Conservation (phyloP, 2,888 invertebrate species). For the Drosophila borealis region DNA sequence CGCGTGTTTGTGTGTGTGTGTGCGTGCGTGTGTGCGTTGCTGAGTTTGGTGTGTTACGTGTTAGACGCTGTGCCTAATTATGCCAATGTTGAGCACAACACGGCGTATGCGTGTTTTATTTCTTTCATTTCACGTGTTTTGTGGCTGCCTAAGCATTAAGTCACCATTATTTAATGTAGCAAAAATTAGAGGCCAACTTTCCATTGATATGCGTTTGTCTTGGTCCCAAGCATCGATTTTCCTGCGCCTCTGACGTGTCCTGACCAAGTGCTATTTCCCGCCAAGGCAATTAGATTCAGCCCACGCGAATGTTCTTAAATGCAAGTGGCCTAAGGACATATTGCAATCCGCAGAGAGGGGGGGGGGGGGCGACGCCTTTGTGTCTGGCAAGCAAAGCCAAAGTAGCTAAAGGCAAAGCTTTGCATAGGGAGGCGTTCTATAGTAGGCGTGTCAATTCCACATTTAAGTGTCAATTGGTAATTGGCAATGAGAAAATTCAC, state of each 20-base stretch:
- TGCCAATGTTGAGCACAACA: conserved; percentile 48
- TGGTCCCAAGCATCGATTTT: conserved; percentile 55
- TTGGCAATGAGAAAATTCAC: conserved; percentile 27
- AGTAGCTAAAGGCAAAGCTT: conserved; percentile 2
- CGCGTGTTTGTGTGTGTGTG: conserved; percentile 3
- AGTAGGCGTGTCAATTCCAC: conserved; percentile 32
- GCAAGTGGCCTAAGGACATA: conserved; percentile 37
- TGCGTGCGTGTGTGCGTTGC: conserved; percentile 7
- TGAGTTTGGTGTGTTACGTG: conserved; percentile 38
- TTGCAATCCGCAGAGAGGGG: conserved; percentile 5
- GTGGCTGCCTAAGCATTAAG: conserved; percentile 48
- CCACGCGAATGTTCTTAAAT: conserved; percentile 39
- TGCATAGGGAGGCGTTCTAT: conserved; percentile 14
- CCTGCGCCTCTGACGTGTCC: conserved; percentile 24
- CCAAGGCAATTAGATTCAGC: conserved; percentile 58
- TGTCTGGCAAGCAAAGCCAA: conserved; percentile 39
- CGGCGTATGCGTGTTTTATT: conserved; percentile 67
- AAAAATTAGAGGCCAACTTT: conserved; percentile 37
- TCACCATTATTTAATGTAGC: conserved; percentile 47
- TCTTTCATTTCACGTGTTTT: conserved; percentile 25
- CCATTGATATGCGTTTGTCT: conserved; percentile 30
- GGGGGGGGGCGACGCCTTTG: conserved; percentile 27
- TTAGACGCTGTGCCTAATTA: conserved; percentile 64
- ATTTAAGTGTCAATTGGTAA: conserved; percentile 31
- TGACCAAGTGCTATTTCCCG: conserved; percentile 10